Percentiles rank a stretch among this genome's conserved stretches.
Evolutionary conservation across 2,888 invertebrate species (phyloP).

Genomic region (Augiades crinisus): DNA sequence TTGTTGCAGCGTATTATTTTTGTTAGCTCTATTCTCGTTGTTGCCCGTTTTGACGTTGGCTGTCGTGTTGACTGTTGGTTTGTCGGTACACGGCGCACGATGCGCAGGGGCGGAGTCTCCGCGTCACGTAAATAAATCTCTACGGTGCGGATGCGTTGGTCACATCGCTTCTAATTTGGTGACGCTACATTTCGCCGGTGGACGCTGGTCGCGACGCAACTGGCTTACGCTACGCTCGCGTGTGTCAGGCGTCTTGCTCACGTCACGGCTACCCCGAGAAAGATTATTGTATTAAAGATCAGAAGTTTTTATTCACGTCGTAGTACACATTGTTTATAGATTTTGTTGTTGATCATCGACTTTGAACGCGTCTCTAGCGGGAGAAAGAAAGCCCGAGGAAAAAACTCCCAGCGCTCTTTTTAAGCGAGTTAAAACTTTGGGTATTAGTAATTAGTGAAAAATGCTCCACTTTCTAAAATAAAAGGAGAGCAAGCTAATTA

Average conservation of each 20-base stretch:
- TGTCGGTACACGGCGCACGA: constrained; percentile 45
- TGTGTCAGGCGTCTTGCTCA: constrained; percentile 28
- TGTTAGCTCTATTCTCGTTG: constrained; percentile 47
- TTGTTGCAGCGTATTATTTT: constrained; percentile 44
- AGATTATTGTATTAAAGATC: constrained; percentile 1
- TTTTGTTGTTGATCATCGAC: too few species aligned
- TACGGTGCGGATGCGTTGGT: constrained; percentile 42
- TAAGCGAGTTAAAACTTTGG: too few species aligned
- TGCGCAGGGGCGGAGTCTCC: constrained; percentile 57
- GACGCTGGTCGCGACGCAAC: constrained; percentile 43
- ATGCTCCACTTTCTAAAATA: too few species aligned
- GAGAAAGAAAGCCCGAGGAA: too few species aligned
- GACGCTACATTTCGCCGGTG: constrained; percentile 49
- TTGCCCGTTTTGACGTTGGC: constrained; percentile 46
- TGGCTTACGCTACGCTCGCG: constrained; percentile 37
- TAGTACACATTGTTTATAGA: too few species aligned
- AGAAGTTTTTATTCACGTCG: too few species aligned
- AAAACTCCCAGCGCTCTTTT: too few species aligned
- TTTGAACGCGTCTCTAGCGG: too few species aligned
- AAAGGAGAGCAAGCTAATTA: too few species aligned
- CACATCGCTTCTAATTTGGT: constrained; percentile 74
- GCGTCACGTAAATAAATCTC: constrained; percentile 60
- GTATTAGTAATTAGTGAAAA: too few species aligned
- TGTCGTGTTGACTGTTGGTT: constrained; percentile 51
- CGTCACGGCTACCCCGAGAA: constrained; percentile 24